Evolutionary conservation across 2,797 vertebrate species (phyloP).

Genomic region (Picus viridis): DNA sequence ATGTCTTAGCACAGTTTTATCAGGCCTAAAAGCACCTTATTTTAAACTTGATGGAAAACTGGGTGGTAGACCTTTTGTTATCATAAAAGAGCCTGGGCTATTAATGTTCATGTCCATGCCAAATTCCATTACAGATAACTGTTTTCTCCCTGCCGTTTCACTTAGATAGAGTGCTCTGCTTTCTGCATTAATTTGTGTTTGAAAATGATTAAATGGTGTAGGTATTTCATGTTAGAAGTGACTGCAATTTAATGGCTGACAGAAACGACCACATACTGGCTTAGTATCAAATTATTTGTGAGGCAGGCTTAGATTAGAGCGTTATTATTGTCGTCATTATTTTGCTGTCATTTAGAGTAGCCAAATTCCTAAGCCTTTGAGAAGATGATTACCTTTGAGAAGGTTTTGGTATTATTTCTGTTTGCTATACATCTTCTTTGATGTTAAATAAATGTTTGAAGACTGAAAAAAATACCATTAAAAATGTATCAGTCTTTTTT

Average conservation of each 20-base stretch:
- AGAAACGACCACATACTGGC: not conserved
- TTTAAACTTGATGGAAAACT: not conserved
- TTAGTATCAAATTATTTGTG: not conserved
- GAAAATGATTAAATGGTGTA: slow-evolving; percentile 7
- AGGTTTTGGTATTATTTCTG: not conserved
- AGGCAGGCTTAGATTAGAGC: not conserved
- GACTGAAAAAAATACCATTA: not conserved
- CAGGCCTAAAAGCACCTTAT: not conserved
- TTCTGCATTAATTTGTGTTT: slow-evolving; percentile 18
- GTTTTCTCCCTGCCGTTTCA: not conserved
- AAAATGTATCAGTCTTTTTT: not conserved
- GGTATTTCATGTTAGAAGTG: not conserved
- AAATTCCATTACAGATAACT: slow-evolving; percentile 27
- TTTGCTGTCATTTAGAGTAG: not conserved
- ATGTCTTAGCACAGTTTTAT: slow-evolving; percentile 4
- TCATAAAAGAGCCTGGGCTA: not conserved
- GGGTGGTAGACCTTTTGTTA: slow-evolving; percentile 10
- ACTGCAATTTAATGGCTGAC: not conserved
- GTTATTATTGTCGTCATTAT: not conserved
- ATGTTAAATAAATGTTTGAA: not conserved
- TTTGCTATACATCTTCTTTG: not conserved
- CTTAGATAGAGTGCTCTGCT: not conserved
- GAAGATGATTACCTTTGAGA: not conserved
- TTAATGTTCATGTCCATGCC: not conserved
- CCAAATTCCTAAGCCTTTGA: not conserved